These are phyloP conservation scores for Caloenas nicobarica DNA, from an alignment of 2,113 vertebrate genomes.

Conservation along the genomic window DNA sequence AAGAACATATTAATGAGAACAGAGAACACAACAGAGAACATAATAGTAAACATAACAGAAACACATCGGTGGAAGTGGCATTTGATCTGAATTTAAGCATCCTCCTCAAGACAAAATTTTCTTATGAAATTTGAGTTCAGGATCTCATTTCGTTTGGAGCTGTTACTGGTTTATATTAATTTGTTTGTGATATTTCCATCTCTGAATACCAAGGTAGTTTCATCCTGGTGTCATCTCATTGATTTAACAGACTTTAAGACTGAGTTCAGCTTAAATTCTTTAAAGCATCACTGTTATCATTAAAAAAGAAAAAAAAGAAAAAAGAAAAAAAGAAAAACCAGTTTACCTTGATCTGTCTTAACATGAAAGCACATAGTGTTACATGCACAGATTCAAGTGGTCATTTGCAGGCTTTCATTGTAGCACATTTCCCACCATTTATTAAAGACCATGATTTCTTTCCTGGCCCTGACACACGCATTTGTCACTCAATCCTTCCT, in stretches of 20 bases:
- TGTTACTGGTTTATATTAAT: neutral
- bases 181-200: neutral
- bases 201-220: neutral
- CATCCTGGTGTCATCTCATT: neutral
- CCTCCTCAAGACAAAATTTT: neutral
- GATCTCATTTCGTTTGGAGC: neutral
- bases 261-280: neutral
- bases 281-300: neutral
- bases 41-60: neutral
- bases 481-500: neutral
- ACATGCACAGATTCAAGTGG: neutral
- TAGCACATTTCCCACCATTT: neutral
- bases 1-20: neutral
- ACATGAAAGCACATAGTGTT: neutral
- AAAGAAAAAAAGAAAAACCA: rapidly evolving
- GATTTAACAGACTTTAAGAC: neutral
- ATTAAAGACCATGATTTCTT: neutral
- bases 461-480: rapidly evolving
- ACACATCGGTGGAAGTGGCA: neutral
- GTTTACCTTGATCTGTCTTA: neutral
- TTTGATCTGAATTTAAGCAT: neutral
- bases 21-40: neutral
- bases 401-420: neutral
- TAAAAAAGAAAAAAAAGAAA: neutral
- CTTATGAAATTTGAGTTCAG: neutral